Base-by-base conservation (phyloP, 1,140 invertebrate species). In the Lucilia cuprina region DNA sequence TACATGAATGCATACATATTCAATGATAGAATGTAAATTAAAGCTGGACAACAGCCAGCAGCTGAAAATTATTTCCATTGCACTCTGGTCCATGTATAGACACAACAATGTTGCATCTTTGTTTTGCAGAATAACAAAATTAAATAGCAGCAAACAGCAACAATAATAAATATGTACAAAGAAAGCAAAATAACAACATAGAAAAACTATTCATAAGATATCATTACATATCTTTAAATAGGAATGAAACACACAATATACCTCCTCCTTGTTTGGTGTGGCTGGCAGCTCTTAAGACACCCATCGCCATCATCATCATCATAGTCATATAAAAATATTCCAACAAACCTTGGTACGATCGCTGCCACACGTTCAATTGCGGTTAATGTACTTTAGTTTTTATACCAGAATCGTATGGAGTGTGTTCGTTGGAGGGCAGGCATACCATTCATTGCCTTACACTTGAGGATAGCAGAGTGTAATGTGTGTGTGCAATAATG, bases 171-270 rank as follows among this genome's bases (percentile, higher is more conserved):
- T 41, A 60, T n/a, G 13, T 60, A 21, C 65, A 21, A 21, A 70
- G 65, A 25, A 70, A 10, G 8, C 17, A 70, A n/a, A n/a, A 70
- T 17, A 70, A 21, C 12, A 55, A 21, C 65, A 19, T 60, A 60
- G 50, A 21, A 70, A 70, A 70, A 21, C 65, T 21, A 70, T 70
- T 70, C 65, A 70, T 70, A 70, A 70, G 65, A 70, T 70, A 70
- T 70, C 65, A 70, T 70, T 70, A 70, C 65, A 70, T n/a, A 60
- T 70, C 65, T 70, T 70, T 70, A 70, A 60, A 70, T 70, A 25
- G 19, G n/a, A 70, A 70, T 25, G 65, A 70, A 70, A 10, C 65
- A 70, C 8, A 70, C 55, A 60, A 60, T 60, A n/a, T 60, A n/a
- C 55, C 65, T 70, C 65, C 55, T 60, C 55, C 55, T 60, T 17